phyloP scores from a whole-genome alignment of 53 echinoderm and acorn worm genomes.

The Temnopleurus reevesii region DNA sequence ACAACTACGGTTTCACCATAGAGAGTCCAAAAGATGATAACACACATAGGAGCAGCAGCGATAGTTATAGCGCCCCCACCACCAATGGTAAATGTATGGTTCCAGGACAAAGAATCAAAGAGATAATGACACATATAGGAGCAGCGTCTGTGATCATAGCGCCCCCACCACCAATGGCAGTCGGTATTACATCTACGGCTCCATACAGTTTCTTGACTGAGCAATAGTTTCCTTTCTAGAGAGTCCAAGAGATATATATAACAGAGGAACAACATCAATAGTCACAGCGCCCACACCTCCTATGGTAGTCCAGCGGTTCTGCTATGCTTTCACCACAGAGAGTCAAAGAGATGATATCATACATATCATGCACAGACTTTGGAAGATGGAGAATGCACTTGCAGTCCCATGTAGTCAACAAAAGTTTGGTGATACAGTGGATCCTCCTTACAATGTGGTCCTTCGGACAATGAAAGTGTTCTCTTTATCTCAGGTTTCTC shows the following conservation, averaged over 20 bases:
- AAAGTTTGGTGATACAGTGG: too few relatives aligned
- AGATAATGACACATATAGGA: slow-evolving; percentile 61
- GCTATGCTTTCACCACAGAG: slow-evolving; percentile 72
- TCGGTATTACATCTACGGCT: slow-evolving; percentile 66
- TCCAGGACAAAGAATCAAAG: slow-evolving; percentile 70
- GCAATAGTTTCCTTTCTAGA: too few relatives aligned
- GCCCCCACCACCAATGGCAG: slow-evolving; percentile 76
- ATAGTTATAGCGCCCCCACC: slow-evolving; percentile 78
- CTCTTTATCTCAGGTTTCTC: too few relatives aligned
- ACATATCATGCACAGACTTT: too few relatives aligned
- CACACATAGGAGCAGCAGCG: slow-evolving; percentile 50
- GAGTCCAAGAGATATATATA: slow-evolving; percentile 72
- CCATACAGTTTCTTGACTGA: too few relatives aligned
- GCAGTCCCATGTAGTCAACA: too few relatives aligned
- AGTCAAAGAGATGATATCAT: slow-evolving; percentile 70
- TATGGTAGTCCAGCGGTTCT: slow-evolving; percentile 67
- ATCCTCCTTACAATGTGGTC: too few relatives aligned
- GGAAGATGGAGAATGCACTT: too few relatives aligned
- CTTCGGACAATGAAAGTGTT: too few relatives aligned
- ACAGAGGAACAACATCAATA: slow-evolving; percentile 60
- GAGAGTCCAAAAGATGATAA: too few relatives aligned
- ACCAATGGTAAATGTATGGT: slow-evolving; percentile 74
- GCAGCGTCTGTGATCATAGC: slow-evolving; percentile 67
- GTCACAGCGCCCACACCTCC: slow-evolving; percentile 74
- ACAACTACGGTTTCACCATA: slow-evolving; percentile 73